These are phyloP conservation scores for Drosophila lacteicornis DNA, from an alignment of 1,140 invertebrate species.

Conservation along the genomic window DNA sequence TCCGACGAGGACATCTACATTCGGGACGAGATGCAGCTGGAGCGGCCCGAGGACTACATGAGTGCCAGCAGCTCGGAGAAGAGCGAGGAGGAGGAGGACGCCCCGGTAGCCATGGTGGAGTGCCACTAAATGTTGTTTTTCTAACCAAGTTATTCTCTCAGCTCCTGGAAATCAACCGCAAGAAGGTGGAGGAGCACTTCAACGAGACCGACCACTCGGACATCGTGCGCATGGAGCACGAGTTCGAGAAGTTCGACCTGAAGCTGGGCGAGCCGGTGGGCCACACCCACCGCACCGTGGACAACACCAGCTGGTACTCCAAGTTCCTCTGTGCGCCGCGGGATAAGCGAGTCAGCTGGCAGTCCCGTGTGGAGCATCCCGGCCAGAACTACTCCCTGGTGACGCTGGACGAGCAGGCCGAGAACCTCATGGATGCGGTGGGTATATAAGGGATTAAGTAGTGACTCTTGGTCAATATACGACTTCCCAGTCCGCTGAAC, in stretches of 20 bases:
- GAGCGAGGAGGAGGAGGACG: conserved; percentile 55
- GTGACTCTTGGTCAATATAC: background rate
- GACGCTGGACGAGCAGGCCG: conserved; percentile 77
- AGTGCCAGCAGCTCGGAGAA: conserved; percentile 44
- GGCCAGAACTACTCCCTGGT: conserved; percentile 46
- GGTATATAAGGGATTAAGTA: conserved; percentile 1
- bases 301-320: conserved; percentile 69
- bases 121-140: background rate
- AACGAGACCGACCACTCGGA: conserved; percentile 79
- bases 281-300: conserved; percentile 52
- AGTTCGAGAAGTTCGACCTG: conserved; percentile 72
- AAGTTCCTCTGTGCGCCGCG: conserved; percentile 63
- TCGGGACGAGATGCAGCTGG: conserved; percentile 64
- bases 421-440: conserved; percentile 82
- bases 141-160: background rate
- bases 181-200: conserved; percentile 68
- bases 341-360: conserved; percentile 61
- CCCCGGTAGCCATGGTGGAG: conserved; percentile 28
- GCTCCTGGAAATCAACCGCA: conserved; percentile 37
- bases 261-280: conserved; percentile 69
- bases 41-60: conserved; percentile 63
- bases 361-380: conserved; percentile 51
- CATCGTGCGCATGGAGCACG: conserved; percentile 72
- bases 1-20: conserved; percentile 72
- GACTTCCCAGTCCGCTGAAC: conserved; percentile 69